phyloP scores from a whole-genome alignment of 2,888 invertebrate genomes.

The Polydrusus pterygomalis region DNA sequence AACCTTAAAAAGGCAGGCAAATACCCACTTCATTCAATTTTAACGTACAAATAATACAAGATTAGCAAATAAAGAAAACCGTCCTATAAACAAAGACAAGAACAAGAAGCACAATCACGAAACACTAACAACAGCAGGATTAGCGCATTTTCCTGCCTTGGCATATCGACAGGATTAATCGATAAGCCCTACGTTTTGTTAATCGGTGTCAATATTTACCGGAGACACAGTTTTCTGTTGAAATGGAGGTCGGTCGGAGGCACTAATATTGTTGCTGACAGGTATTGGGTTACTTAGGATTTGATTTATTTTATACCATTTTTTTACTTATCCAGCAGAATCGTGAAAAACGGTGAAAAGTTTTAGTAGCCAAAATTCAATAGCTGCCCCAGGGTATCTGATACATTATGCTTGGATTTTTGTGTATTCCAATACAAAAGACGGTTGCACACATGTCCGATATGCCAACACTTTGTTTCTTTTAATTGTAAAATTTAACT shows the following conservation, averaged over 20 bases:
- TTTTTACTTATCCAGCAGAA: no score
- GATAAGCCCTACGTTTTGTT: constrained; percentile 29
- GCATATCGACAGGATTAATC: constrained; percentile 29
- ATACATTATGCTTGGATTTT: no score
- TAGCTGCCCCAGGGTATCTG: no score
- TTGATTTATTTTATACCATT: background rate
- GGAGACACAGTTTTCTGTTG: background rate
- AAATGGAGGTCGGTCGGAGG: background rate
- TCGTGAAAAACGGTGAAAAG: no score
- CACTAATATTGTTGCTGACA: background rate
- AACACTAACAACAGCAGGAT: background rate
- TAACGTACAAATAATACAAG: no score
- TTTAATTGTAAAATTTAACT: no score
- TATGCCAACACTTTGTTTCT: no score
- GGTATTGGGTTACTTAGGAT: background rate
- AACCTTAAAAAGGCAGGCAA: background rate
- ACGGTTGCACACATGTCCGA: no score
- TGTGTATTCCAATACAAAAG: no score
- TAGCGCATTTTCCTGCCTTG: constrained; percentile 3
- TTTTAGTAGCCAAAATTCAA: no score
- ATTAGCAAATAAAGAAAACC: background rate
- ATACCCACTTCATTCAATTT: no score
- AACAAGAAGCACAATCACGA: background rate
- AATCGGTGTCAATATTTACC: constrained; percentile 19
- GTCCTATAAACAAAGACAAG: background rate